A percentile compares a stretch with the other conserved stretches of the same genome.
phyloP scores from a whole-genome alignment of 35 echinoderm and acorn worm genomes.

The Hemicentrotus pulcherrimus region DNA sequence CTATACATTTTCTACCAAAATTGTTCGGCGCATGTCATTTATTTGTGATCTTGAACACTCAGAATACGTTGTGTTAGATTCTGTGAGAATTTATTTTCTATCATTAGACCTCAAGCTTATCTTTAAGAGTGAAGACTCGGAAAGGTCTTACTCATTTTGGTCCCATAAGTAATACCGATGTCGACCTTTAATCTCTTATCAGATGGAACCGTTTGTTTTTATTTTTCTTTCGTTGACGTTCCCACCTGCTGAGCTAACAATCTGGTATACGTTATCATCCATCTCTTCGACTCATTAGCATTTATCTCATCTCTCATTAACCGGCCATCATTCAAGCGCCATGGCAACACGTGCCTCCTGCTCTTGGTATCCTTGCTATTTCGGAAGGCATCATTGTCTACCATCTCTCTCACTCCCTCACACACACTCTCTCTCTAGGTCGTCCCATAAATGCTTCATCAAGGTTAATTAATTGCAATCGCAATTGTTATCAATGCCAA shows the following conservation, averaged over 20 bases:
- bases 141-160: too few species aligned
- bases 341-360: not conserved
- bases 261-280: not conserved
- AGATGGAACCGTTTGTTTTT: not conserved
- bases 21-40: too few species aligned
- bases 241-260: not conserved
- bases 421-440: not conserved
- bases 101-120: too few species aligned
- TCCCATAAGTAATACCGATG: too few species aligned
- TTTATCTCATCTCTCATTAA: not conserved
- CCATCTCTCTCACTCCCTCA: too few species aligned
- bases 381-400: not conserved
- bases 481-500: not conserved
- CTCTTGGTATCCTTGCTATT: not conserved
- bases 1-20: too few species aligned
- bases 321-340: not conserved
- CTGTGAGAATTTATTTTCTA: too few species aligned
- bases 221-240: not conserved
- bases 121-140: too few species aligned
- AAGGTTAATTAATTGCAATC: slow-evolving; percentile 14
- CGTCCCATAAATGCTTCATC: not conserved
- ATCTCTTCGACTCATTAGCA: not conserved
- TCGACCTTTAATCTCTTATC: not conserved
- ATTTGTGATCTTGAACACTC: too few species aligned
- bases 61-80: too few species aligned